These are phyloP conservation scores for Pocillopora verrucosa DNA, from an alignment of 64 coral and sea anemone species.

Conservation along the genomic window DNA sequence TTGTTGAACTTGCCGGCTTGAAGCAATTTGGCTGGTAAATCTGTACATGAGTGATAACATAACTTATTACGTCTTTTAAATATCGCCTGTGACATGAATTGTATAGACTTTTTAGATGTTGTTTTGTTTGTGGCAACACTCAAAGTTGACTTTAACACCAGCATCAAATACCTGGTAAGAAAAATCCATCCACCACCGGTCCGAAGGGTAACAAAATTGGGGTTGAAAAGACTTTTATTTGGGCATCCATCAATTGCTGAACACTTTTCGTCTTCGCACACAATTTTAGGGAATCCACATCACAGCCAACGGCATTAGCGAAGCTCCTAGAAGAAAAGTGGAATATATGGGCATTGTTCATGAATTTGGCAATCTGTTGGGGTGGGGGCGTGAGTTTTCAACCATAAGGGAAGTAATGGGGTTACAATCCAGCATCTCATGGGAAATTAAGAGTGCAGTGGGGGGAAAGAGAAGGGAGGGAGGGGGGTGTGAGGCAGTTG, in stretches of 20 bases:
- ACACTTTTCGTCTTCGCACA: slow-evolving; percentile 10
- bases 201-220: slow-evolving; percentile 50
- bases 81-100: too few relatives aligned
- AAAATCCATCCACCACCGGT: slow-evolving; percentile 57
- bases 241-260: slow-evolving; percentile 43
- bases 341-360: neutral
- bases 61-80: too few relatives aligned
- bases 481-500: neutral
- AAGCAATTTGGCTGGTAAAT: slow-evolving; percentile 55
- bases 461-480: neutral
- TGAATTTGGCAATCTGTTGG: too few relatives aligned
- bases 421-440: too few relatives aligned
- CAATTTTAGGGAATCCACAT: neutral
- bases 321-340: slow-evolving; percentile 2
- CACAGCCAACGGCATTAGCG: slow-evolving; percentile 14
- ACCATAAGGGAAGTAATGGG: neutral
- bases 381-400: neutral
- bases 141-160: neutral
- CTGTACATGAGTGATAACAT: slow-evolving; percentile 6
- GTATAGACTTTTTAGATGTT: too few relatives aligned
- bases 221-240: slow-evolving; percentile 37
- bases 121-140: neutral
- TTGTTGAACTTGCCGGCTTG: slow-evolving; percentile 59
- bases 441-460: too few relatives aligned
- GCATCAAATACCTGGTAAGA: slow-evolving; percentile 40